Evolutionary conservation across 1,140 invertebrate genomes (phyloP), one percentile per base, ranked within the genome.

Genomic region (Spodoptera frugiperda): DNA sequence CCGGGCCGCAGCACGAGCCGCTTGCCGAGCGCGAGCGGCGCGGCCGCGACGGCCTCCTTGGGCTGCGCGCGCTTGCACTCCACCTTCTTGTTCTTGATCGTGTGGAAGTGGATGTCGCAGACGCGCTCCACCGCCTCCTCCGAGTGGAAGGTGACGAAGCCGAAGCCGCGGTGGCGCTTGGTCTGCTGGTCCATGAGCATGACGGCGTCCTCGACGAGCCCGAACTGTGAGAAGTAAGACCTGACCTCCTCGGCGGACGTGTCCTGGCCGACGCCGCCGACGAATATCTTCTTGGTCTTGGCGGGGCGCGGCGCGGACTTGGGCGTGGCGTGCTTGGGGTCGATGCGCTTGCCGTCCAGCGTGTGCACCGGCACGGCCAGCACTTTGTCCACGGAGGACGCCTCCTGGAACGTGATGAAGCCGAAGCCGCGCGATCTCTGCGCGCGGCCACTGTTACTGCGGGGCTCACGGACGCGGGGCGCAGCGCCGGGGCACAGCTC

Each of bases 181-280:
- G 98, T 98, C 92, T 98, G 97, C 93, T 98, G 98, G 91, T 98
- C 98, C 98, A 98, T 98, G 81, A 98, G 95, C 98, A 98, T 98
- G 11, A 98, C 98, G 15, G 97, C 98, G 89, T 98, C 98, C 89
- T 98, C 97, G 21, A 98, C 98, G 90, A 98, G 97, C 12, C 98
- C 98, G 90, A 98, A 98, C 93, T 98, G 97, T 82, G 96, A 96
- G 95, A 98, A 98, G 93, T 98, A 98, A 17, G 97, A 97, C 92
- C 98, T 97, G 0, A 98, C 97, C 92, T 98, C 98, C 54, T 98
- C 98, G 65, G 97, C 97, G 33, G 97, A 98, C 0, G 98, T 98
- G 91, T 98, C 98, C 90, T 98, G 98, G 74, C 97, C 98, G 21
- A 98, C 98, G 49, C 98, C 98, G 44, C 98, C 98, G 1, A 98